Evolutionary conservation across 2,113 vertebrate genomes (phyloP).

Genomic region (Mesitornis unicolor): DNA sequence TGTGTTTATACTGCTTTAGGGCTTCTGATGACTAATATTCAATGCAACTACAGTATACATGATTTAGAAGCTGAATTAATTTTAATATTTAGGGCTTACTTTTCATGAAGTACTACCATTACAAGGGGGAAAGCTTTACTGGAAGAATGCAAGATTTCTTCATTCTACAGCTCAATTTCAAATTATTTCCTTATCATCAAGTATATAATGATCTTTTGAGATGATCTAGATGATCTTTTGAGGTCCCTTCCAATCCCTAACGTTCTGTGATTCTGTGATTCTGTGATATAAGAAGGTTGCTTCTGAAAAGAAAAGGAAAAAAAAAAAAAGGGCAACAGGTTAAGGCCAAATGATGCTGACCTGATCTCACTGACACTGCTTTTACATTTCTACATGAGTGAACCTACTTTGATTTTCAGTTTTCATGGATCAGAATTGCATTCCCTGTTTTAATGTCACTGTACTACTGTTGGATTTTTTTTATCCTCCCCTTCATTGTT

Average conservation of each 20-base stretch:
- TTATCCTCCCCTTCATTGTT: background rate
- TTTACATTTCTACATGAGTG: background rate
- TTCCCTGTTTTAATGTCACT: background rate
- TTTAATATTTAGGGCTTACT: constrained; percentile 62
- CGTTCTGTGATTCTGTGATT: too few relatives aligned
- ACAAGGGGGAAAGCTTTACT: background rate
- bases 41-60: constrained; percentile 11
- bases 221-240: too few relatives aligned
- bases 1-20: constrained; percentile 48
- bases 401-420: background rate
- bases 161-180: background rate
- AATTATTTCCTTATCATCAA: background rate
- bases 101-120: constrained; percentile 38
- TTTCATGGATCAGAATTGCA: background rate
- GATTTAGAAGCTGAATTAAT: constrained; percentile 56
- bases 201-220: too few relatives aligned
- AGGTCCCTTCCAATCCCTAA: too few relatives aligned
- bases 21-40: constrained; percentile 42
- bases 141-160: constrained; percentile 17
- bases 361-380: background rate
- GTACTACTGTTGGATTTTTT: background rate
- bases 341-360: background rate
- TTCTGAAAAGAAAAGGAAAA: background rate
- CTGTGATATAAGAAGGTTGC: background rate
- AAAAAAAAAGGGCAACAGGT: background rate